Percentiles rank a stretch among this genome's conserved stretches.
phyloP scores from a whole-genome alignment of 1,140 invertebrate species.

The Pseudoatta argentina region DNA sequence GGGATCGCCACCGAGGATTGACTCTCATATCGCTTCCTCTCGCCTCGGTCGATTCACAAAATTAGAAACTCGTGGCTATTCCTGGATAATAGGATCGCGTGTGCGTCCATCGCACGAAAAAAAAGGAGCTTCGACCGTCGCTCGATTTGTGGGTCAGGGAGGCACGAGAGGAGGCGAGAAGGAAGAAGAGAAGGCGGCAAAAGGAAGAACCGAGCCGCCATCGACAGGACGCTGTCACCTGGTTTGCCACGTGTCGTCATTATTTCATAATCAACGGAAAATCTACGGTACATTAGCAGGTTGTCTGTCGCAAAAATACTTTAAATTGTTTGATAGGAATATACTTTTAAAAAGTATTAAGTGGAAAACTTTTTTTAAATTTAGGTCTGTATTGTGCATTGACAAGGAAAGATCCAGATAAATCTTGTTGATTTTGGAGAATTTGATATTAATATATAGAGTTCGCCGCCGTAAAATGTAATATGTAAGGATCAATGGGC shows the following conservation, averaged over 20 bases:
- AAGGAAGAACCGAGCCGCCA: conserved; percentile 21
- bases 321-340: neutral
- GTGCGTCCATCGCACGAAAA: conserved; percentile 25
- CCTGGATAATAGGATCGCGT: conserved; percentile 39
- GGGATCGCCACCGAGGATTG: conserved; percentile 7
- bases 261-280: conserved; percentile 61
- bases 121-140: conserved; percentile 22
- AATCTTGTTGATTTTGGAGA: too few relatives aligned
- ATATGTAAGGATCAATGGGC: too few relatives aligned
- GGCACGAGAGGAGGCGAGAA: conserved; percentile 29
- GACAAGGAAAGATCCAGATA: too few relatives aligned
- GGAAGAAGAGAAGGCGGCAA: conserved; percentile 39
- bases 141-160: conserved; percentile 60
- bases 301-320: neutral
- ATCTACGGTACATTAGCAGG: neutral
- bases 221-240: conserved; percentile 63
- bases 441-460: too few relatives aligned
- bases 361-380: neutral
- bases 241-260: conserved; percentile 46
- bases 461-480: too few relatives aligned
- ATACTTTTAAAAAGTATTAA: neutral
- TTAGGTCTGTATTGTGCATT: neutral
- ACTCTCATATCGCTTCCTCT: conserved; percentile 9
- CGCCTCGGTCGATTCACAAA: conserved; percentile 59
- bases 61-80: conserved; percentile 66